Percentiles rank a stretch among this genome's conserved stretches.
Evolutionary conservation across 2,797 vertebrate genomes (phyloP).

Genomic region (Moxostoma hubbsi): DNA sequence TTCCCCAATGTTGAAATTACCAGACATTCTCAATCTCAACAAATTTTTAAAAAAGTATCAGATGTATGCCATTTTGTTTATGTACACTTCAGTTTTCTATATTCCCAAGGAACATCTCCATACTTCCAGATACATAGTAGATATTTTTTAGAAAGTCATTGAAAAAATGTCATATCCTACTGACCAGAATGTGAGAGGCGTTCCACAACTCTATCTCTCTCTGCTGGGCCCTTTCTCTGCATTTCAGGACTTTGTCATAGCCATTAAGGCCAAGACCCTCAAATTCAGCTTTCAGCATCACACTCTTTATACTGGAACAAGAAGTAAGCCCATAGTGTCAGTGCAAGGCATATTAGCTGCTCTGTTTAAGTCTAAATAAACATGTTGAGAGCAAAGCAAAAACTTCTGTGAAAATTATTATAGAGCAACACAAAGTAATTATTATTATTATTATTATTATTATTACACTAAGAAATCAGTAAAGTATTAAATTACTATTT

Average conservation of each 20-base stretch:
- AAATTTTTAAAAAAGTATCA: not conserved
- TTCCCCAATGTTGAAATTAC: not conserved
- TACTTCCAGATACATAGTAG: not conserved
- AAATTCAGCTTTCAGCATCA: constrained; percentile 59
- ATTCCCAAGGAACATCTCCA: not conserved
- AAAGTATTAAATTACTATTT: too few relatives aligned
- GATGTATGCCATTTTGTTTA: not conserved
- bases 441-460: too few relatives aligned
- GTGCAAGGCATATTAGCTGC: not conserved
- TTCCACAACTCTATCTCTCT: constrained; percentile 62
- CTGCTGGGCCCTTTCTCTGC: constrained; percentile 22
- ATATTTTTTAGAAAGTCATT: not conserved
- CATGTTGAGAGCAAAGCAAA: too few relatives aligned
- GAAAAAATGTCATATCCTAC: constrained; percentile 1
- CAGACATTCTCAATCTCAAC: not conserved
- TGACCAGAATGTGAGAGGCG: constrained; percentile 68
- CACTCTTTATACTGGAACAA: constrained; percentile 53
- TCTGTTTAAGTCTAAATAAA: too few relatives aligned
- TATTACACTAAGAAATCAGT: too few relatives aligned
- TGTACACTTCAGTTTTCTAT: not conserved
- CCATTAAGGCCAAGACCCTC: constrained; percentile 55
- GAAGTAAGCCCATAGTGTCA: not conserved
- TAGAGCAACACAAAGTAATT: too few relatives aligned
- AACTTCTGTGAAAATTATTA: too few relatives aligned
- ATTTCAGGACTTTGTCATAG: constrained; percentile 43